These are phyloP conservation scores for Sprattus sprattus DNA, from an alignment of 2,113 vertebrate genomes.

Conservation along the genomic window DNA sequence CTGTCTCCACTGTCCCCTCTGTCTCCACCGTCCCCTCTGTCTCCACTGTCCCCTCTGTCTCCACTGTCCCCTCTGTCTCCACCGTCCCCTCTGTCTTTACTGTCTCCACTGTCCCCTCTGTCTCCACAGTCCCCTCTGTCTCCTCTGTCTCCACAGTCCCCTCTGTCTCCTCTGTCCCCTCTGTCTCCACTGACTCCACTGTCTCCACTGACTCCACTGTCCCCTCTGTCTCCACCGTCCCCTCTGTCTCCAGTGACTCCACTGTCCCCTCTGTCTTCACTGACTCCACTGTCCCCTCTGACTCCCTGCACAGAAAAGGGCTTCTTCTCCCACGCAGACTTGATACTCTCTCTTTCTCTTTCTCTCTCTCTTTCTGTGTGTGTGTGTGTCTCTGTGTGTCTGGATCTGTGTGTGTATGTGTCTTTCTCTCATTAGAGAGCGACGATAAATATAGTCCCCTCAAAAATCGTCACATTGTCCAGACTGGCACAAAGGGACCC, in stretches of 20 bases:
- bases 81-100: slow-evolving; percentile 20
- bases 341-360: background rate
- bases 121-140: slow-evolving; percentile 28
- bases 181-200: background rate
- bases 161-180: slow-evolving; percentile 16
- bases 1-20: background rate
- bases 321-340: background rate
- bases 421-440: slow-evolving; percentile 58
- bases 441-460: slow-evolving; percentile 59
- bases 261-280: slow-evolving; percentile 21
- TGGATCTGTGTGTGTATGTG: background rate
- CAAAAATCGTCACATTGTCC: slow-evolving; percentile 62
- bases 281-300: no score
- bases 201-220: no score
- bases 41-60: no score
- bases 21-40: slow-evolving; percentile 29
- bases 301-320: background rate
- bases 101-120: no score
- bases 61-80: no score
- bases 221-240: slow-evolving; percentile 28
- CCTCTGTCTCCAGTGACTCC: slow-evolving; percentile 11
- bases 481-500: slow-evolving; percentile 59
- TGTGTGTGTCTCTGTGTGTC: no score
- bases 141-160: slow-evolving; percentile 23
- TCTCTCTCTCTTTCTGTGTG: background rate